Base-by-base conservation (phyloP, 2,113 vertebrate genomes). In the Platycercus adscitus region DNA sequence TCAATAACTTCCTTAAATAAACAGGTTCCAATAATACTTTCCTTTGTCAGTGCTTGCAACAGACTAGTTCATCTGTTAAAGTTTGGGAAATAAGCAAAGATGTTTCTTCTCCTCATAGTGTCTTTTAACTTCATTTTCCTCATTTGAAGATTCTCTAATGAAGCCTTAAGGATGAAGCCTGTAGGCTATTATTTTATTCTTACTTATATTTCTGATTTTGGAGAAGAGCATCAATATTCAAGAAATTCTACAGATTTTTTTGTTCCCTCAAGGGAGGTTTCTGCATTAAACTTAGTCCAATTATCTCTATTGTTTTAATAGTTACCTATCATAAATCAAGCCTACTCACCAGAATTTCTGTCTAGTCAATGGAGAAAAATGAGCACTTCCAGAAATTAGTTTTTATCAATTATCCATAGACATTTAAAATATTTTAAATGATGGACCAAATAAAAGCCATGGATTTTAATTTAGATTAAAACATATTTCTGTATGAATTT, bases 271-370 rank as follows among this genome's bases (percentile, higher is more conserved):
- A 73, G 71, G 81, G 39, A 11, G 13, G 3, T 68, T 91, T 84
- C 63, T 93, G 63, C 14, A 6, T 89, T 86, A 95, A 94, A 86
- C 39, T 49, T 77, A 53, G 7, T 93, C 55, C 71, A 94, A 63
- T 96, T 94, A 90, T 83, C 75, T 86, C 49, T 93, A 44, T 93
- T 88, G 31, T 91, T 91, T 86, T 90, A 93, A 49, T 80, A 83
- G 81, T 94, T 87, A 71, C 63, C 60, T 80, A 44, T 70, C 61
- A 69, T 97, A 93, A 93, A 95, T 95, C 96, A 97, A 93, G 19
- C 50, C 77, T 91, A 85, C 56, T 82, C 66, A 79, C 33, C 18
- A 85, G 43, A 85, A 89, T 91, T 89, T 94, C 68, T 89, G 31
- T 82, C 16, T 76, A 81, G 69, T 89, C 50, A 91, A 17, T 53